phyloP scores from a whole-genome alignment of 2,113 vertebrate species.

The Gorsachius goisagi region DNA sequence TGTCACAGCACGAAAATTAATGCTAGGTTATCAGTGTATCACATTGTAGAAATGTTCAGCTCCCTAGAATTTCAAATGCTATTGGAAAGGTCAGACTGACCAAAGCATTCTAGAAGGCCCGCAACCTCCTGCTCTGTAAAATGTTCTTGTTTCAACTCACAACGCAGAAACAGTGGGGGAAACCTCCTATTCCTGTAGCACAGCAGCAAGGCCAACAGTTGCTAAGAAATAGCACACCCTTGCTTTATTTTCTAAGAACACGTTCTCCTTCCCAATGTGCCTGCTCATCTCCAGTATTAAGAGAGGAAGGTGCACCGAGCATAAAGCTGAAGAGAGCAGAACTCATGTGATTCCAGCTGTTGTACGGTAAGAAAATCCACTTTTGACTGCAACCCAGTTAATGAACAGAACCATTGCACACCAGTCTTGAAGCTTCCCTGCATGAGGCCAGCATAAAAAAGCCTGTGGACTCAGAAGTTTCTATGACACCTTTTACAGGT shows the following conservation, averaged over 20 bases:
- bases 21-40: background rate
- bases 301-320: background rate
- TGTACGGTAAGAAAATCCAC: background rate
- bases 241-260: background rate
- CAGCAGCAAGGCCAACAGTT: background rate
- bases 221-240: background rate
- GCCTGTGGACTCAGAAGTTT: background rate
- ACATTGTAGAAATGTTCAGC: background rate
- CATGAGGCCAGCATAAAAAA: background rate
- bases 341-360: background rate
- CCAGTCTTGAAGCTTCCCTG: background rate
- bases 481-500: background rate
- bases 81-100: background rate
- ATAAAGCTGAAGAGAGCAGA: background rate
- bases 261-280: background rate
- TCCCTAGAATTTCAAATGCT: background rate
- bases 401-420: background rate
- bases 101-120: background rate
- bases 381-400: background rate
- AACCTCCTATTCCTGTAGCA: background rate
- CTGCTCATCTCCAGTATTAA: background rate
- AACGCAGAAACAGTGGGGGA: background rate
- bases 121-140: background rate
- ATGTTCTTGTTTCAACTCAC: background rate
- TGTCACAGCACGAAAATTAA: background rate